Evolutionary conservation across 2,797 vertebrate species (phyloP).

Genomic region (Podarcis lilfordi): DNA sequence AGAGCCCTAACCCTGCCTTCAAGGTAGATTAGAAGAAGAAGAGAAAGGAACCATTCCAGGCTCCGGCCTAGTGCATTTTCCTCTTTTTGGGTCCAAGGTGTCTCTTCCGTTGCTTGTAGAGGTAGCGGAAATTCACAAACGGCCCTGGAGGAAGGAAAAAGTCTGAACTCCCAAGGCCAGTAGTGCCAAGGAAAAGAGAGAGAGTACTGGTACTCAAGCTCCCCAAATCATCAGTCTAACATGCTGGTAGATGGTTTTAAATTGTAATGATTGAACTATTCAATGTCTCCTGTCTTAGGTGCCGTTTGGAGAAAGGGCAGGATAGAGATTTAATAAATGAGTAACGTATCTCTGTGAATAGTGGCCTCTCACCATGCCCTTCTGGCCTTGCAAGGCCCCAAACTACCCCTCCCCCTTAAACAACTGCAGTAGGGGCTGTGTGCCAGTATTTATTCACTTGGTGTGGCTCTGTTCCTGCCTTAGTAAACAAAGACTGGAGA

Average conservation of each 20-base stretch:
- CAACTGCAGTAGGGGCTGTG: neutral
- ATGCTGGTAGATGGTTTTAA: too few relatives aligned
- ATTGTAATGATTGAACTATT: too few relatives aligned
- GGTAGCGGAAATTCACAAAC: slow-evolving; percentile 89
- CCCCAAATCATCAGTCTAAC: too few relatives aligned
- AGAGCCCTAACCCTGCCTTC: slow-evolving; percentile 52
- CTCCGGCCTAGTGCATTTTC: slow-evolving; percentile 83
- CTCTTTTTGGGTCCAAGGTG: slow-evolving; percentile 90
- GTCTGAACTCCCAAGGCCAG: neutral
- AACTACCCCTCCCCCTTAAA: neutral
- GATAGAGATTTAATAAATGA: too few relatives aligned
- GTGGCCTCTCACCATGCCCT: neutral
- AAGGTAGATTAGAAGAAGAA: slow-evolving; percentile 60
- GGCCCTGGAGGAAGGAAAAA: slow-evolving; percentile 77
- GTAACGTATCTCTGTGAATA: too few relatives aligned
- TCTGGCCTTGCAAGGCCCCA: neutral
- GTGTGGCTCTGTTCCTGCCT: neutral
- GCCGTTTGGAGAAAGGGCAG: too few relatives aligned
- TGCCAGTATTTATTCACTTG: neutral
- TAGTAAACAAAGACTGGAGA: neutral
- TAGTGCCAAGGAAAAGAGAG: neutral
- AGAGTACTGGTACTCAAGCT: neutral
- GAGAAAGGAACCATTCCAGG: slow-evolving; percentile 59
- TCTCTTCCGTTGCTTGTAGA: slow-evolving; percentile 91
- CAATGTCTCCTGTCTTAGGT: neutral